Percentiles rank a stretch among this genome's conserved stretches.
Evolutionary conservation across 1,140 invertebrate species (phyloP).

Genomic region (Rhyacophila brunnea): DNA sequence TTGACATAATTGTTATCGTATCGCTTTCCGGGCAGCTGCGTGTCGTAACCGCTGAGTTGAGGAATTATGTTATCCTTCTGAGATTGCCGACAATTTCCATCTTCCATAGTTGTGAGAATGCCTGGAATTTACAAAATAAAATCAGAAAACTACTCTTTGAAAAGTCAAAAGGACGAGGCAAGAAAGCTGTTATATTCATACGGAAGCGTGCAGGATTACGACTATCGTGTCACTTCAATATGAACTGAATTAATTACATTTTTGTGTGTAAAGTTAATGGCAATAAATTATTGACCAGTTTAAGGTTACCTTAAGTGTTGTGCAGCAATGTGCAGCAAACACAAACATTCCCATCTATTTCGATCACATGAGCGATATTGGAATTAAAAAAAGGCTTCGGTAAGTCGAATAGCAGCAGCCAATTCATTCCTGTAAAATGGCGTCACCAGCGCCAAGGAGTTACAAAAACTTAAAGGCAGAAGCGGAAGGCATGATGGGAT

Average conservation of each 20-base stretch:
- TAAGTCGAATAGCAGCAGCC: conserved; percentile 46
- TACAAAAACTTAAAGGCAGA: background rate
- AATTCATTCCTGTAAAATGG: conserved; percentile 58
- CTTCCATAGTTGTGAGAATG: conserved; percentile 28
- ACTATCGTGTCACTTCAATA: too few relatives aligned
- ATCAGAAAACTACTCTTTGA: too few relatives aligned
- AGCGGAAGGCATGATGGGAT: too few relatives aligned
- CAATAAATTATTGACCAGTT: background rate
- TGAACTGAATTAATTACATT: too few relatives aligned
- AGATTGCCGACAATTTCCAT: conserved; percentile 19
- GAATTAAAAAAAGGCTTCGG: conserved; percentile 28
- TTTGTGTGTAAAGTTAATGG: too few relatives aligned
- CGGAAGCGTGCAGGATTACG: too few relatives aligned
- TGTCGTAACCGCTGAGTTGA: too few relatives aligned
- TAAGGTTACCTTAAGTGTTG: conserved; percentile 19
- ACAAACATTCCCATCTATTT: conserved; percentile 28
- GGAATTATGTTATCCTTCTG: conserved; percentile 15
- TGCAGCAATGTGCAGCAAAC: conserved; percentile 15
- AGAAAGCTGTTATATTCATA: too few relatives aligned
- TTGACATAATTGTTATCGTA: conserved; percentile 2
- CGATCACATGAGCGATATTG: conserved; percentile 17
- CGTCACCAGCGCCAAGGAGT: conserved; percentile 50
- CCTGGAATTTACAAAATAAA: conserved; percentile 14
- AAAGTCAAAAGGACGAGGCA: too few relatives aligned
- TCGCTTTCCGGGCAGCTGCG: too few relatives aligned